These are phyloP conservation scores for Bimastos eiseni DNA, from an alignment of 2,888 invertebrate species.

Conservation along the genomic window DNA sequence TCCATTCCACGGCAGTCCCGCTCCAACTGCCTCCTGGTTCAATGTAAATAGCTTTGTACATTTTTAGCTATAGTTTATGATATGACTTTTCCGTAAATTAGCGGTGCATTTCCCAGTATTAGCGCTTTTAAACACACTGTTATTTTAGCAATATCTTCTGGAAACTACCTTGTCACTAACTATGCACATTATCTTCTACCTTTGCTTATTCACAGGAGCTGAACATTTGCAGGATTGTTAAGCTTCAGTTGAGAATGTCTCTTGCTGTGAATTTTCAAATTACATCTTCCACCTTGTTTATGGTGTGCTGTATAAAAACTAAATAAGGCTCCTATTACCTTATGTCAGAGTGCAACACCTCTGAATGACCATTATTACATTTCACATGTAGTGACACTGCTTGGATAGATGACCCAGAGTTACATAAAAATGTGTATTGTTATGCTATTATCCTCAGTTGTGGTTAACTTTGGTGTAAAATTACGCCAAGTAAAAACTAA, in stretches of 20 bases:
- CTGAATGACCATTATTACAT: neutral
- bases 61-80: neutral
- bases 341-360: neutral
- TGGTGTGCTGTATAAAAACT: too few species aligned
- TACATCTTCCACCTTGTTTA: too few species aligned
- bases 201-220: too few species aligned
- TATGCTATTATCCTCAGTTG: neutral
- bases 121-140: neutral
- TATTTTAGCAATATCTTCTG: neutral
- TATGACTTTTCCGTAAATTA: neutral
- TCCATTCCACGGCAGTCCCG: conserved; percentile 86
- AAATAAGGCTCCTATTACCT: too few species aligned
- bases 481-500: neutral
- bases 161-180: neutral
- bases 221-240: too few species aligned
- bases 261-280: too few species aligned
- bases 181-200: too few species aligned
- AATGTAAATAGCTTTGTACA: conserved; percentile 65
- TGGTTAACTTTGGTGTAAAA: neutral
- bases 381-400: neutral
- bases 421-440: neutral
- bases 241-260: too few species aligned
- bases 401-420: neutral
- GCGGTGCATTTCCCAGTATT: neutral
- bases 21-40: conserved; percentile 76